Evolutionary conservation across 2,888 invertebrate genomes (phyloP).

Genomic region (Zelleria hepariella): DNA sequence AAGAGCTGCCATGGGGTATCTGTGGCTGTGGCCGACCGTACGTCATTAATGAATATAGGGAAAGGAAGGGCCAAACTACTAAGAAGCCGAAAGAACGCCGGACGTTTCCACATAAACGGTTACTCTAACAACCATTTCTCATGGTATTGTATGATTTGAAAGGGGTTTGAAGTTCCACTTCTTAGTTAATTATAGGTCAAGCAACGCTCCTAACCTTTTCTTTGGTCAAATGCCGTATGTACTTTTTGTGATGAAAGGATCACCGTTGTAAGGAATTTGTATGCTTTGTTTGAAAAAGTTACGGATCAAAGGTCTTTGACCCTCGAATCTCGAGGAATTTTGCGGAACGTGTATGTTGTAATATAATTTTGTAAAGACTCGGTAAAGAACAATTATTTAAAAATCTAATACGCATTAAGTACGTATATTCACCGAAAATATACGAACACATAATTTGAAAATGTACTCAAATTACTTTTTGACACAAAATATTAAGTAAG

Average conservation of each 20-base stretch:
- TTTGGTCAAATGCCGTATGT: slow-evolving; percentile 1
- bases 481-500: too few species aligned
- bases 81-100: not conserved
- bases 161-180: slow-evolving; percentile 43
- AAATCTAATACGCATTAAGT: too few species aligned
- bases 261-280: slow-evolving; percentile 31
- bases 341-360: not conserved
- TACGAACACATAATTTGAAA: too few species aligned
- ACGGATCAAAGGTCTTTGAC: slow-evolving; percentile 29
- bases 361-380: not conserved
- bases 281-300: slow-evolving; percentile 24
- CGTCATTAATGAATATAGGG: not conserved
- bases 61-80: not conserved
- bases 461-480: too few species aligned
- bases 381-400: too few species aligned
- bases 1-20: too few species aligned
- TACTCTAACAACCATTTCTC: slow-evolving; percentile 13
- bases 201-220: slow-evolving; percentile 18
- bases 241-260: slow-evolving; percentile 28
- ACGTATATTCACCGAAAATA: too few species aligned
- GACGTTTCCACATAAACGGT: slow-evolving; percentile 6
- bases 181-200: slow-evolving; percentile 58
- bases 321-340: not conserved
- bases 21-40: too few species aligned
- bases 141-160: slow-evolving; percentile 21